A percentile compares a stretch with the other conserved stretches of the same genome.
phyloP scores from a whole-genome alignment of 35 echinoderm and acorn worm genomes.

The Ophioderma brevispina region DNA sequence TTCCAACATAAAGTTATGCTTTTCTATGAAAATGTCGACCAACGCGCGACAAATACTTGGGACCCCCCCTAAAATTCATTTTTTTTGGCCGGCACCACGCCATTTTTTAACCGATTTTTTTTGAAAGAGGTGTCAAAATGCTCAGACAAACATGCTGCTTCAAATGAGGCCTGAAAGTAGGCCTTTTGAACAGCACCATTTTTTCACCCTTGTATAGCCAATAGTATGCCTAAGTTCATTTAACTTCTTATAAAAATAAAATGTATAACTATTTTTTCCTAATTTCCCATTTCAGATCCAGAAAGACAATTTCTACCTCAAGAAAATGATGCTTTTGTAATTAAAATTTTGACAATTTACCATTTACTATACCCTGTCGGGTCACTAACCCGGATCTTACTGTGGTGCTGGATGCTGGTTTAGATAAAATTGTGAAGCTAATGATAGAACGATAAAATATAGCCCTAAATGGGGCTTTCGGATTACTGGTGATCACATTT shows the following conservation, averaged over 20 bases:
- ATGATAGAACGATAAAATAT: background rate
- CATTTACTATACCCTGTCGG: background rate
- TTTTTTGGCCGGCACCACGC: too few species aligned
- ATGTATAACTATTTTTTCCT: background rate
- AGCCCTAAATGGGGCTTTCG: background rate
- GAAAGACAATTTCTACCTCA: conserved; percentile 1
- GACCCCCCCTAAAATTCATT: too few species aligned
- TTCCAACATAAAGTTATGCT: too few species aligned
- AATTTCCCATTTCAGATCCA: background rate
- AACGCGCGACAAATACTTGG: too few species aligned
- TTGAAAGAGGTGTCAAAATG: too few species aligned
- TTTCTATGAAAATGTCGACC: too few species aligned
- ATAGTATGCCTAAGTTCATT: too few species aligned
- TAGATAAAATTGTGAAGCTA: background rate
- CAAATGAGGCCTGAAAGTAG: too few species aligned
- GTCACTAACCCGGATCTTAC: background rate
- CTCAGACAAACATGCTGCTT: too few species aligned
- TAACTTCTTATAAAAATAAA: background rate
- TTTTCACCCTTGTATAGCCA: too few species aligned
- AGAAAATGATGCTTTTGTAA: background rate
- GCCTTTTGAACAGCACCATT: too few species aligned
- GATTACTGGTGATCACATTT: background rate
- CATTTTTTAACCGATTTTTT: too few species aligned
- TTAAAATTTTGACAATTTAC: background rate
- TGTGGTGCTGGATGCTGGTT: background rate